Percentiles rank a stretch among this genome's conserved stretches.
These are phyloP conservation scores for Apodemia zela DNA, from an alignment of 2,888 invertebrate species.

Conservation along the genomic window DNA sequence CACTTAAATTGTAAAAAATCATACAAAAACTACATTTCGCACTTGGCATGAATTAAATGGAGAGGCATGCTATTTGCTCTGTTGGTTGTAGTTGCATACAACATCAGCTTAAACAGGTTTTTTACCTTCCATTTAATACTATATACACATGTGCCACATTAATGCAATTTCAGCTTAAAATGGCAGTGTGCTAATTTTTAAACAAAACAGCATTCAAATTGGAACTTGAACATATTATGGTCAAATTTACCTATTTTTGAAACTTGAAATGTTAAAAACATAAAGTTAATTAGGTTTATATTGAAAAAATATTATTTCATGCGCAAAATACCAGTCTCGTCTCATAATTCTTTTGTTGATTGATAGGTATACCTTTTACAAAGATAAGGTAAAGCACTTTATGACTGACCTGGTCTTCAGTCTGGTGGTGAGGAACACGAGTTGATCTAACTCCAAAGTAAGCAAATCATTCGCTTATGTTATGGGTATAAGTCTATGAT, in stretches of 20 bases:
- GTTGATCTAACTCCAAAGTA: too few relatives aligned
- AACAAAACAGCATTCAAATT: slow-evolving; percentile 42
- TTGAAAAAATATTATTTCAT: background rate
- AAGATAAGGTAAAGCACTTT: too few relatives aligned
- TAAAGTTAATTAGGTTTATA: background rate
- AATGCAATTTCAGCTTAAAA: slow-evolving; percentile 70
- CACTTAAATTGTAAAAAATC: background rate
- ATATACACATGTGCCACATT: slow-evolving; percentile 65
- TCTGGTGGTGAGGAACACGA: too few relatives aligned
- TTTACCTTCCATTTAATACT: slow-evolving; percentile 69
- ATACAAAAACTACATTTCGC: background rate
- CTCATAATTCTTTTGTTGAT: background rate
- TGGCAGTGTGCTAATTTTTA: slow-evolving; percentile 51
- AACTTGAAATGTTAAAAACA: background rate
- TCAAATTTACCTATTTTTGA: slow-evolving; percentile 22
- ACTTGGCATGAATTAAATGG: too few relatives aligned
- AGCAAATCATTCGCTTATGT: too few relatives aligned
- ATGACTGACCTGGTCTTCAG: too few relatives aligned
- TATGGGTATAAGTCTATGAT: too few relatives aligned
- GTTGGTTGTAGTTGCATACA: slow-evolving; percentile 55
- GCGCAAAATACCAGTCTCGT: background rate
- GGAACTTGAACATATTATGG: slow-evolving; percentile 41
- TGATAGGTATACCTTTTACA: too few relatives aligned
- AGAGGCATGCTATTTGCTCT: slow-evolving; percentile 40
- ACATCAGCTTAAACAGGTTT: slow-evolving; percentile 66